Percentiles rank a stretch among this genome's conserved stretches.
These are phyloP conservation scores for Urechis unicinctus DNA, from an alignment of 2,888 invertebrate species.

Conservation along the genomic window DNA sequence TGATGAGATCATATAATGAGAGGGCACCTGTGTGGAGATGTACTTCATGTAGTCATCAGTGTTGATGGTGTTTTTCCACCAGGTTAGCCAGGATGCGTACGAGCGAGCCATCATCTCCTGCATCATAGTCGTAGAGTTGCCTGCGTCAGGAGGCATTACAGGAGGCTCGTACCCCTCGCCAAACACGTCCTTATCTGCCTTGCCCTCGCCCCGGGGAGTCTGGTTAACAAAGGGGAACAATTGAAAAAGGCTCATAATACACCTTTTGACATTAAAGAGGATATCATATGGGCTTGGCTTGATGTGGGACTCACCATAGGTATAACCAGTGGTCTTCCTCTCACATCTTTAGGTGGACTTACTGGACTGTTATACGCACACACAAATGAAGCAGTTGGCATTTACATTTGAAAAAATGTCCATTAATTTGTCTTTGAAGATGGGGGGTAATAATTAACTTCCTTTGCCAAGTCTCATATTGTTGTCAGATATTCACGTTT, in stretches of 20 bases:
- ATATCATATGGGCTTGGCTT: not conserved
- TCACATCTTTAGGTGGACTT: constrained; percentile 40
- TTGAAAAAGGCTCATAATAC: not conserved
- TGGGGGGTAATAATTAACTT: not conserved
- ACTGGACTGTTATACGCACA: constrained; percentile 28
- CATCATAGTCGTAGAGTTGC: too few relatives aligned
- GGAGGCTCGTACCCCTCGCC: not conserved
- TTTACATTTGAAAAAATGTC: not conserved
- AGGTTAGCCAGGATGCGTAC: constrained; percentile 46
- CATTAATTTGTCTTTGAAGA: not conserved
- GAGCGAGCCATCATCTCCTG: constrained; percentile 27
- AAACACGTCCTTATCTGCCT: not conserved
- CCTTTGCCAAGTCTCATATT: too few relatives aligned
- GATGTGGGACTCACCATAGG: constrained; percentile 36
- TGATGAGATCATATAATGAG: too few relatives aligned
- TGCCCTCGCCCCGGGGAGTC: constrained; percentile 5
- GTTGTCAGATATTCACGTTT: too few relatives aligned
- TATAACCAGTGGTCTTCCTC: constrained; percentile 35
- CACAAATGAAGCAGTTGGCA: not conserved
- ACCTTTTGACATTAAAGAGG: too few relatives aligned
- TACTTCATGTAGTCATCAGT: constrained; percentile 50
- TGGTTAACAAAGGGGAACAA: not conserved
- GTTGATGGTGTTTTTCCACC: constrained; percentile 47
- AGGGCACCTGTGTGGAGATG: constrained; percentile 44
- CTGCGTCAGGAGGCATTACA: not conserved